Evolutionary conservation across 37 sponge, comb jelly and placozoan species (phyloP).

Genomic region (Trichoplax adhaerens): DNA sequence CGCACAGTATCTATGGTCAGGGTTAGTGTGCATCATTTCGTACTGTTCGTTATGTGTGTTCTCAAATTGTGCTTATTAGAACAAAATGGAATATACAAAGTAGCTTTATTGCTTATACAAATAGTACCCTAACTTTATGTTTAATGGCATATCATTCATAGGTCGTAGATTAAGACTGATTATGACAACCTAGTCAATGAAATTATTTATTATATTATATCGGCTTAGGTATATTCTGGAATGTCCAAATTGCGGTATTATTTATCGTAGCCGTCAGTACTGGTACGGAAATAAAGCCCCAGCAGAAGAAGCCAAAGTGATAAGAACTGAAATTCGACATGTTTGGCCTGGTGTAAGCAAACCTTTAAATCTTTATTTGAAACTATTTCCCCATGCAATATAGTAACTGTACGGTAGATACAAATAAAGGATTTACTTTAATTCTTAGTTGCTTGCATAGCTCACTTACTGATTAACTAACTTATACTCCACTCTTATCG

Average conservation of each 20-base stretch:
- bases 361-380: background rate
- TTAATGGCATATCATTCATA: too few species aligned
- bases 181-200: too few species aligned
- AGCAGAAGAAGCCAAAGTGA: conserved; percentile 24
- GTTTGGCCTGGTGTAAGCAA: conserved; percentile 71
- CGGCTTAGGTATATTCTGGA: conserved; percentile 60
- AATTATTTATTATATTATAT: too few species aligned
- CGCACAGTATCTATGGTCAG: conserved; percentile 72
- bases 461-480: background rate
- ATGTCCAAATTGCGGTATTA: conserved; percentile 69
- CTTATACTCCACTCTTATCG: background rate
- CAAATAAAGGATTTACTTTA: background rate
- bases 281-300: conserved; percentile 84
- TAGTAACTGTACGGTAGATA: background rate
- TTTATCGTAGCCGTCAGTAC: conserved; percentile 75
- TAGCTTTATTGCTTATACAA: too few species aligned
- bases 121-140: too few species aligned
- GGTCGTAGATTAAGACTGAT: too few species aligned
- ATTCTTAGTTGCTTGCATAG: background rate
- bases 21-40: conserved; percentile 27
- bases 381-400: background rate
- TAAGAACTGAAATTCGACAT: conserved; percentile 60
- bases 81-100: too few species aligned
- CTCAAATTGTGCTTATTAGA: too few species aligned
- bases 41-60: too few species aligned